Percentiles rank a stretch among this genome's conserved stretches.
Evolutionary conservation across 1,140 invertebrate genomes (phyloP).

Genomic region (Elymnias hypermnestra): DNA sequence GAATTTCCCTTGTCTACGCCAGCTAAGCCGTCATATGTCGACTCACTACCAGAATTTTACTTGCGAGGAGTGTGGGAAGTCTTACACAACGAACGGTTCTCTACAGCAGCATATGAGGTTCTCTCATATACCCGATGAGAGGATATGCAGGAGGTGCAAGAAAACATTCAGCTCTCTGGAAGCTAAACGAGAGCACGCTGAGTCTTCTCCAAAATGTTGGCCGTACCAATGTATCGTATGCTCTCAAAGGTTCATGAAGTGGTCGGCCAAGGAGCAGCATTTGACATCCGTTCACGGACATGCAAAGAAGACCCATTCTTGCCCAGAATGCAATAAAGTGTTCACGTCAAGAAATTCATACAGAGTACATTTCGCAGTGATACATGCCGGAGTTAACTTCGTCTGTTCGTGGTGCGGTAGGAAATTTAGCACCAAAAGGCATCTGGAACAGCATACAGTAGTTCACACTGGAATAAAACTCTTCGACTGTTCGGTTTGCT

Average conservation of each 20-base stretch:
- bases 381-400: slow-evolving; percentile 24
- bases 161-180: slow-evolving; percentile 32
- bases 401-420: slow-evolving; percentile 29
- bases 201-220: slow-evolving; percentile 31
- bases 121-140: slow-evolving; percentile 23
- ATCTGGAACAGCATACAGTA: slow-evolving; percentile 59
- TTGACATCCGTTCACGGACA: slow-evolving; percentile 29
- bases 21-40: slow-evolving; percentile 40
- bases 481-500: slow-evolving; percentile 69
- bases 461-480: slow-evolving; percentile 67
- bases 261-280: slow-evolving; percentile 29
- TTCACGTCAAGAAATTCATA: slow-evolving; percentile 28
- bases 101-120: slow-evolving; percentile 30
- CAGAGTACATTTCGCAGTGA: slow-evolving; percentile 26
- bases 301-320: slow-evolving; percentile 21
- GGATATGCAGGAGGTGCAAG: slow-evolving; percentile 40
- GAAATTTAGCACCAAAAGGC: slow-evolving; percentile 24
- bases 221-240: slow-evolving; percentile 32
- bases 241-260: slow-evolving; percentile 29
- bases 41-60: slow-evolving; percentile 39
- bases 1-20: slow-evolving; percentile 36
- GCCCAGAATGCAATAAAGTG: slow-evolving; percentile 27
- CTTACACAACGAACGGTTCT: slow-evolving; percentile 28
- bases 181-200: slow-evolving; percentile 30
- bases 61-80: slow-evolving; percentile 46